Conservation (phyloP, 2,797 vertebrate species). For the Anabacerthia variegaticeps region DNA sequence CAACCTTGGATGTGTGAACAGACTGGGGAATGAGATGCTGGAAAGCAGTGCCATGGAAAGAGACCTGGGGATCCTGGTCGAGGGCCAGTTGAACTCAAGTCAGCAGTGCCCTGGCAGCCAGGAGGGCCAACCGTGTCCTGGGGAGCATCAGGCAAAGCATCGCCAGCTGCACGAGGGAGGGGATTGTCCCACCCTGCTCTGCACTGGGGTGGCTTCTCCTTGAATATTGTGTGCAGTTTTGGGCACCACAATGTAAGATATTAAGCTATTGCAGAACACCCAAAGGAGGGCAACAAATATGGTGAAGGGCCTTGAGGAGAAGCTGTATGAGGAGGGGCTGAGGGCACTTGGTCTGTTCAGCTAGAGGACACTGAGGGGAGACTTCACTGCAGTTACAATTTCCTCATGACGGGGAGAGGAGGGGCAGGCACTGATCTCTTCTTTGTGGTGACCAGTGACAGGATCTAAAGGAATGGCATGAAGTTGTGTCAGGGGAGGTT, state of each 20-base stretch:
- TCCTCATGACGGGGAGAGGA: not conserved
- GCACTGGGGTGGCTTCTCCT: not conserved
- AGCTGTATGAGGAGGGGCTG: not conserved
- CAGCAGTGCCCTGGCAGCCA: not conserved
- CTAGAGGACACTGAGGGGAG: not conserved
- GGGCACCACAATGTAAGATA: not conserved
- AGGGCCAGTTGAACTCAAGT: too few species aligned
- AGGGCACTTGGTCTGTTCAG: not conserved
- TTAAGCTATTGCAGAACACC: not conserved
- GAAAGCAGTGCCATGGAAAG: not conserved
- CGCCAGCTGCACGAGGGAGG: fast-evolving
- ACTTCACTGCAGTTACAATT: too few species aligned
- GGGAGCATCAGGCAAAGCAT: not conserved
- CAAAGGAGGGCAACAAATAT: not conserved
- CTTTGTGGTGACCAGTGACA: not conserved
- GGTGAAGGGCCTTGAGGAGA: not conserved
- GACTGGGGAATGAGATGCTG: not conserved
- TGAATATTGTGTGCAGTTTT: not conserved
- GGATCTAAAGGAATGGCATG: not conserved
- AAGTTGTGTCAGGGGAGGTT: not conserved
- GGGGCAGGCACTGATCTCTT: not conserved
- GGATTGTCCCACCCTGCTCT: not conserved
- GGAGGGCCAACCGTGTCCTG: not conserved
- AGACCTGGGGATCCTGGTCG: not conserved
- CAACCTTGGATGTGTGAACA: not conserved